A percentile compares a stretch with the other conserved stretches of the same genome.
Evolutionary conservation across 2,888 invertebrate species (phyloP).

Genomic region (Cremastinae sp.): DNA sequence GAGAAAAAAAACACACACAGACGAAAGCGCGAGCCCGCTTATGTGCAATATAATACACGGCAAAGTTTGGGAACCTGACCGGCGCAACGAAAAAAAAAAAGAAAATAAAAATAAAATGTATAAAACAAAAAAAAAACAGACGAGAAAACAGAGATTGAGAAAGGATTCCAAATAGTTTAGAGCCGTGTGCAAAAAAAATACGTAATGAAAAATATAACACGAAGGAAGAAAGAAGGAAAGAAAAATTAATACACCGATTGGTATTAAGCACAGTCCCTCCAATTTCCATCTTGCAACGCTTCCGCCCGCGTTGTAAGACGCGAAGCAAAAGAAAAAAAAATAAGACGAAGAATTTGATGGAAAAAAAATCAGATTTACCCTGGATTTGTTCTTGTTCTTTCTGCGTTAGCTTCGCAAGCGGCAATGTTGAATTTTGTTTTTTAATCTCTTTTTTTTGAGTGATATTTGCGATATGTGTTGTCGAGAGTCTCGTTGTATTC

Average conservation of each 20-base stretch:
- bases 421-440: slow-evolving; percentile 71
- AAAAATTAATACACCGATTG: slow-evolving; percentile 56
- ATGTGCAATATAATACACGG: slow-evolving; percentile 48
- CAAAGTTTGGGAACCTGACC: slow-evolving; percentile 32
- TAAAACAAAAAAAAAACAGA: not conserved
- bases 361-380: slow-evolving; percentile 19
- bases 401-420: slow-evolving; percentile 67
- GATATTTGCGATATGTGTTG: slow-evolving; percentile 59
- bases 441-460: slow-evolving; percentile 53
- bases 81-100: slow-evolving; percentile 32
- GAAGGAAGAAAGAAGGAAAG: slow-evolving; percentile 40
- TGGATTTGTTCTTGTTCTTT: slow-evolving; percentile 16
- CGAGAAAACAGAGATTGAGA: not conserved
- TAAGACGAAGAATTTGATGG: slow-evolving; percentile 22
- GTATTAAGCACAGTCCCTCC: slow-evolving; percentile 62
- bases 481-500: slow-evolving; percentile 70
- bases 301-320: slow-evolving; percentile 58
- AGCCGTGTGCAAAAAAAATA: slow-evolving; percentile 46
- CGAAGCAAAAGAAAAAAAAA: slow-evolving; percentile 34
- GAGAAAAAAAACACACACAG: slow-evolving; percentile 21
- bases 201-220: slow-evolving; percentile 34
- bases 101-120: slow-evolving; percentile 9
- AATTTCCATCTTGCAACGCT: slow-evolving; percentile 60
- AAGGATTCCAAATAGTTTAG: slow-evolving; percentile 20
- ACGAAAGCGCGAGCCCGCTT: slow-evolving; percentile 42